Evolutionary conservation across 1,140 invertebrate species (phyloP).

Genomic region (Caerostris darwini): DNA sequence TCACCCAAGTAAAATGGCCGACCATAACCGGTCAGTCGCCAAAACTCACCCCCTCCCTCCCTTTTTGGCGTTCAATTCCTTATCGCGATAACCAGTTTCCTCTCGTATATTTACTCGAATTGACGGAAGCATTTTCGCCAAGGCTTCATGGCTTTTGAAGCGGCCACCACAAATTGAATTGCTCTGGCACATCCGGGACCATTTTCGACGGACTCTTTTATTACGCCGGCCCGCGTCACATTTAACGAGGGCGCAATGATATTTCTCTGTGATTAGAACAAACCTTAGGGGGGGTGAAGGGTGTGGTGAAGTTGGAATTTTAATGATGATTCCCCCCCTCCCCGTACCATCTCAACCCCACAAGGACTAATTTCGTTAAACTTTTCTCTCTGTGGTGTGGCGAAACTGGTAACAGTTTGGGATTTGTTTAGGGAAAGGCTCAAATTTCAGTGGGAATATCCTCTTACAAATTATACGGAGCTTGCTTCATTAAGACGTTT

Average conservation of each 20-base stretch:
- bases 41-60: not conserved
- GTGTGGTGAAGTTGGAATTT: not conserved
- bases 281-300: not conserved
- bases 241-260: slow-evolving; percentile 70
- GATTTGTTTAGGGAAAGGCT: slow-evolving; percentile 41
- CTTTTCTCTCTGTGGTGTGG: not conserved
- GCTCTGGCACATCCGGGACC: slow-evolving; percentile 45
- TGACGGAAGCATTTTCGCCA: slow-evolving; percentile 66
- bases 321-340: slow-evolving; percentile 68
- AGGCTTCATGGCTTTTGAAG: slow-evolving; percentile 65
- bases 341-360: no score
- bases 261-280: slow-evolving; percentile 62
- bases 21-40: slow-evolving; percentile 69
- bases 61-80: slow-evolving; percentile 44
- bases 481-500: slow-evolving; percentile 68
- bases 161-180: slow-evolving; percentile 42
- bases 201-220: slow-evolving; percentile 68
- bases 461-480: slow-evolving; percentile 62
- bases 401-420: not conserved
- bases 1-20: slow-evolving; percentile 60
- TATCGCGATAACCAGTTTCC: slow-evolving; percentile 65
- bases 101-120: slow-evolving; percentile 64
- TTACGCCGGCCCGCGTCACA: slow-evolving; percentile 44
- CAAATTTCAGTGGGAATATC: slow-evolving; percentile 47
- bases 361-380: slow-evolving; percentile 68